phyloP scores from a whole-genome alignment of 2,113 vertebrate species.

The Plecturocebus donacophilus region DNA sequence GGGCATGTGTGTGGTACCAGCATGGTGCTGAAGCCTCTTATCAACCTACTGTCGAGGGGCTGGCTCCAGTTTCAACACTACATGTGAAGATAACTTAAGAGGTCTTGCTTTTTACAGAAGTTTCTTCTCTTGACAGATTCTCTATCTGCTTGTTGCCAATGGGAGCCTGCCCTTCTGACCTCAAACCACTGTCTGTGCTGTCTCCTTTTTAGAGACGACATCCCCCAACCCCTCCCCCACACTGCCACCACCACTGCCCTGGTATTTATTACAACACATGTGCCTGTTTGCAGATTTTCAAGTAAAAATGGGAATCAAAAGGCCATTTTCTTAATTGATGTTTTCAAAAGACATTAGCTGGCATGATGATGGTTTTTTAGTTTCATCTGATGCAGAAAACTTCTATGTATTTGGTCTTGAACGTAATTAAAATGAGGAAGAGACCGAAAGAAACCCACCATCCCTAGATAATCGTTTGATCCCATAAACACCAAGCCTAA shows the following conservation, averaged over 20 bases:
- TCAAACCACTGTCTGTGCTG: no score
- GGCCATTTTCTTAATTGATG: slow-evolving; percentile 67
- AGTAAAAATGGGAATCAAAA: slow-evolving; percentile 64
- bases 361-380: slow-evolving; percentile 70
- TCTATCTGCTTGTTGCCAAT: not conserved
- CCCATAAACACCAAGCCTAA: slow-evolving; percentile 40
- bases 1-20: slow-evolving; percentile 60
- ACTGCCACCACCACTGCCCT: not conserved
- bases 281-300: slow-evolving; percentile 36
- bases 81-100: slow-evolving; percentile 35
- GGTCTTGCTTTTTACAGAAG: not conserved
- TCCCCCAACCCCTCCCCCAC: no score
- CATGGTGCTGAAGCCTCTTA: slow-evolving; percentile 48
- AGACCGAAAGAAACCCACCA: slow-evolving; percentile 44
- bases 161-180: not conserved
- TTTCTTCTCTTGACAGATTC: not conserved
- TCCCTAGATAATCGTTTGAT: slow-evolving; percentile 60
- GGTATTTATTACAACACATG: not conserved
- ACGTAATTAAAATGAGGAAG: slow-evolving; percentile 75
- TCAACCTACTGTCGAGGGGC: slow-evolving; percentile 20
- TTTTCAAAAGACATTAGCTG: slow-evolving; percentile 69
- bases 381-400: slow-evolving; percentile 68
- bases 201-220: not conserved
- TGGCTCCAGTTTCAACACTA: slow-evolving; percentile 39
- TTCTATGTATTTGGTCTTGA: slow-evolving; percentile 78